These are phyloP conservation scores for Neodiprion pinetum DNA, from an alignment of 1,140 invertebrate genomes.

Conservation along the genomic window DNA sequence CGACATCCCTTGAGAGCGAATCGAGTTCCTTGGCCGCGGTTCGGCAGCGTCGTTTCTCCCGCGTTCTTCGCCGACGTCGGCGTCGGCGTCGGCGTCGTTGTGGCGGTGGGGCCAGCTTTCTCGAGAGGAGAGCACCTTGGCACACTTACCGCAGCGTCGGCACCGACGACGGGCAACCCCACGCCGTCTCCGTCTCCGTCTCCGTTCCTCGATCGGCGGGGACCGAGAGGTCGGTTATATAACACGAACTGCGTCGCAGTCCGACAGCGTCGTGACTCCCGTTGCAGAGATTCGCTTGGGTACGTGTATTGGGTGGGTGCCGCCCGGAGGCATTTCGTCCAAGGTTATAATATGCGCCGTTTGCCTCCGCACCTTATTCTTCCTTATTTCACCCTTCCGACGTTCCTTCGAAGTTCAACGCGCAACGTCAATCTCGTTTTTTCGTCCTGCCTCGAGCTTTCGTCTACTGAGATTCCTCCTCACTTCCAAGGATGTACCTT, in stretches of 20 bases:
- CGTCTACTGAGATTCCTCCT: too few relatives aligned
- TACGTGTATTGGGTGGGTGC: background rate
- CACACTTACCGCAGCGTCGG: slow-evolving; percentile 53
- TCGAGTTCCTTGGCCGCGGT: too few relatives aligned
- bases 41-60: background rate
- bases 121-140: slow-evolving; percentile 59
- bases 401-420: background rate
- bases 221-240: slow-evolving; percentile 2
- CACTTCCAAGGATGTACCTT: too few relatives aligned
- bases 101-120: slow-evolving; percentile 56
- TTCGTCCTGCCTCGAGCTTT: background rate
- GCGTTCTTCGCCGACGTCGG: background rate
- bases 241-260: background rate
- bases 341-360: background rate
- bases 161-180: slow-evolving; percentile 34
- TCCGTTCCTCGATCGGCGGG: slow-evolving; percentile 19
- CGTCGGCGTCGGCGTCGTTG: background rate
- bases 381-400: background rate
- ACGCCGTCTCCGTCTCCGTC: slow-evolving; percentile 30
- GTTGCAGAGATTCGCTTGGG: background rate
- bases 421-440: background rate
- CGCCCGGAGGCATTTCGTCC: background rate
- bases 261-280: background rate
- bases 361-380: background rate
- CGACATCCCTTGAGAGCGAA: too few relatives aligned